Evolutionary conservation across 2,113 vertebrate species (phyloP), one percentile per base, ranked within the genome.

Genomic region (Eupsittula cactorum): DNA sequence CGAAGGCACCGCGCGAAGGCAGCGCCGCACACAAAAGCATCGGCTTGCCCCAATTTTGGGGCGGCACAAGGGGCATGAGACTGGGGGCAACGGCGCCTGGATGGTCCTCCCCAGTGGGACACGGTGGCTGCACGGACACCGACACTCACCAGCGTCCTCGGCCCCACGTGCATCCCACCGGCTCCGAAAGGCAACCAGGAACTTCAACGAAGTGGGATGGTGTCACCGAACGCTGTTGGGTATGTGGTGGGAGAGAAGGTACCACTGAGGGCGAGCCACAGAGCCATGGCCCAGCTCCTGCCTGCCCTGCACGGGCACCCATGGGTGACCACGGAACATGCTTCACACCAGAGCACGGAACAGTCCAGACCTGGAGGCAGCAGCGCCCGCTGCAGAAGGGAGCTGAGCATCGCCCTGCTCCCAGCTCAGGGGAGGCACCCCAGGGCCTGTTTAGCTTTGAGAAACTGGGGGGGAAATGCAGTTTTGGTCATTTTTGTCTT

Each of bases 21-120:
- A 96, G 93, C 13, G 23, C 88, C 47, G 41, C 28, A 57, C 96
- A 97, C 96, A 95, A 97, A 96, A 79, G 81, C 39, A 62, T 4
- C 10, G 52, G 65, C 13, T 70, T 44, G 53, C 88, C 97, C 93
- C 94, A 28, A n/a, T 64, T 97, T 95, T 8, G 92, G 95, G 96
- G 93, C 0, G 1, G 25, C 0, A 0, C 6, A 41, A 55, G 46
- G 52, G 60, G 13, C 10, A 1, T 7, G 5, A 63, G 29, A 52
- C 5, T 2, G 41, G 42, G 81, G 67, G n/a, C 0, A 41, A 75
- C 0, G 4, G 52, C 2, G 0, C 52, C 60, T 2, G 7, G 18
- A 1, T 0, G 25, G 63, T 53, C 16, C 6, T 39, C 41, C 35
- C 59, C 19, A 10, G 17, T 37, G 35, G 50, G 62, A 28, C 4